A percentile compares a stretch with the other conserved stretches of the same genome.
Conservation (phyloP, 2,888 invertebrate species). For the Oconnorella tubifera region DNA sequence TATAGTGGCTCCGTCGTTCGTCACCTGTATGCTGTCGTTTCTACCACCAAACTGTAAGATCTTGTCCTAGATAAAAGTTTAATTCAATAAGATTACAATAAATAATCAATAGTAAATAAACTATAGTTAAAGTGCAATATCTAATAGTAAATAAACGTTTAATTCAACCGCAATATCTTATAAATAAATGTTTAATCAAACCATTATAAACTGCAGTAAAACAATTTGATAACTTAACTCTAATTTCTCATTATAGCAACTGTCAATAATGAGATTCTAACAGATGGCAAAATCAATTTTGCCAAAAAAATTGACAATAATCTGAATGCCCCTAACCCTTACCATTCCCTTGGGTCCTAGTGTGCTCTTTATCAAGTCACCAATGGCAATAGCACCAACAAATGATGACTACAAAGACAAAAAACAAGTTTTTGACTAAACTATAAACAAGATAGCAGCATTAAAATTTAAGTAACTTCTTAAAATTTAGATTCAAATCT, state of each 20-base stretch:
- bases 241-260: too few relatives aligned
- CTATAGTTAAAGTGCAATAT: background rate
- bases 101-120: background rate
- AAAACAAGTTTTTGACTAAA: background rate
- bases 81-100: background rate
- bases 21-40: constrained; percentile 75
- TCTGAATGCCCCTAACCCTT: too few relatives aligned
- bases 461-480: background rate
- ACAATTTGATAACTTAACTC: background rate
- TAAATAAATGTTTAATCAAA: too few relatives aligned
- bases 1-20: constrained; percentile 99
- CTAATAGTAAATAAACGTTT: background rate
- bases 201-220: background rate
- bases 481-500: background rate
- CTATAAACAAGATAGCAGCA: constrained; percentile 5
- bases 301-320: too few relatives aligned
- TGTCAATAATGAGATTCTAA: too few relatives aligned
- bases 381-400: constrained; percentile 97
- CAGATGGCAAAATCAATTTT: too few relatives aligned
- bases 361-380: constrained; percentile 95
- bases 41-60: constrained; percentile 56
- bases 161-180: background rate
- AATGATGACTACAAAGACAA: constrained; percentile 72
- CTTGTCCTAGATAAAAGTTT: constrained; percentile 57
- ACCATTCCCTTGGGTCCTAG: constrained; percentile 98